A percentile compares a stretch with the other conserved stretches of the same genome.
Conservation (phyloP, 2,113 vertebrate species). For the Scophthalmus maximus region DNA sequence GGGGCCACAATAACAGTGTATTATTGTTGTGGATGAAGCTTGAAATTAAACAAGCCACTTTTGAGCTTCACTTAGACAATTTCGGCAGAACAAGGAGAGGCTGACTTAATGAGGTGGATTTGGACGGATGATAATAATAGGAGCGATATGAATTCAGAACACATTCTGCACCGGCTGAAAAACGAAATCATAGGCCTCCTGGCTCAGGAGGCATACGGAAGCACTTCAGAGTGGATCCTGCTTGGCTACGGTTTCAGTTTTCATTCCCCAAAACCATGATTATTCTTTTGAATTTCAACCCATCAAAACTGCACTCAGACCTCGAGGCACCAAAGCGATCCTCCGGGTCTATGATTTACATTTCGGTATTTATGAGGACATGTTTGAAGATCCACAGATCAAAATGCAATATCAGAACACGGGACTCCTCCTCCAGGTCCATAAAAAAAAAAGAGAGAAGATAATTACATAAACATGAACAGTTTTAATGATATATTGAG, state of each 20-base stretch:
- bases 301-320: constrained; percentile 78
- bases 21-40: constrained; percentile 58
- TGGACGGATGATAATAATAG: constrained; percentile 67
- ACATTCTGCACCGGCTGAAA: constrained; percentile 43
- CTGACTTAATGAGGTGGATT: constrained; percentile 66
- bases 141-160: constrained; percentile 65
- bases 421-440: constrained; percentile 29
- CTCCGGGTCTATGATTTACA: constrained; percentile 75
- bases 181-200: constrained; percentile 62
- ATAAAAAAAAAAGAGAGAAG: constrained; percentile 4
- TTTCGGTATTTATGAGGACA: constrained; percentile 69
- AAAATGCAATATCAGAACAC: constrained; percentile 59
- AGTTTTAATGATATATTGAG: constrained; percentile 49
- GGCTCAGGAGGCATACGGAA: constrained; percentile 73
- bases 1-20: constrained; percentile 25
- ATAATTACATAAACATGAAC: constrained; percentile 57
- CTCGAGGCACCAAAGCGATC: constrained; percentile 76
- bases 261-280: constrained; percentile 77
- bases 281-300: constrained; percentile 82
- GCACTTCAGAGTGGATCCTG: constrained; percentile 75
- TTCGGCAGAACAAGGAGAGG: constrained; percentile 37
- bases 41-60: constrained; percentile 66
- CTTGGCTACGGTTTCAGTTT: constrained; percentile 74
- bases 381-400: constrained; percentile 69
- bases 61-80: constrained; percentile 60